Conservation (phyloP, 2,797 vertebrate genomes). For the Sebastes matsubarae region DNA sequence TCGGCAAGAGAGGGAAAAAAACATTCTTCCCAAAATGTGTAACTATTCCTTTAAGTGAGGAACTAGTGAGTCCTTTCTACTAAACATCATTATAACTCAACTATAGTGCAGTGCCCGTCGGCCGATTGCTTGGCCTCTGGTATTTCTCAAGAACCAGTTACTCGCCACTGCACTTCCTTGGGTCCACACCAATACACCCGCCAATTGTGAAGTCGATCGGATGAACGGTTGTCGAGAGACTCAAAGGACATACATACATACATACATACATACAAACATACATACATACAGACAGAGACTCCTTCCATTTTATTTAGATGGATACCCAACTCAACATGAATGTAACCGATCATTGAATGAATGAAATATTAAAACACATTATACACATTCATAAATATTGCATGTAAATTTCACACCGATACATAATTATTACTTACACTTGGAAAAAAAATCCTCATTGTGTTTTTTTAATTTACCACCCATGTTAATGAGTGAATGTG, state of each 20-base stretch:
- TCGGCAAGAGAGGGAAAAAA: too few relatives aligned
- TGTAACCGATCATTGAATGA: background rate
- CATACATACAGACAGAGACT: too few relatives aligned
- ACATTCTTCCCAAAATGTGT: too few relatives aligned
- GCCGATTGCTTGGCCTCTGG: too few relatives aligned
- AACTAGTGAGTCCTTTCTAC: background rate
- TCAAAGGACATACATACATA: background rate
- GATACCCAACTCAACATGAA: background rate
- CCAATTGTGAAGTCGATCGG: background rate
- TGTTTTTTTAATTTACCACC: conserved; percentile 40
- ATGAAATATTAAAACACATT: conserved; percentile 6
- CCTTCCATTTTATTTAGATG: too few relatives aligned
- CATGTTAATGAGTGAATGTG: conserved; percentile 36
- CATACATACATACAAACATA: too few relatives aligned
- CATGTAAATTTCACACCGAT: background rate
- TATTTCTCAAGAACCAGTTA: background rate
- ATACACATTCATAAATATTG: conserved; percentile 6
- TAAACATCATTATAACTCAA: background rate
- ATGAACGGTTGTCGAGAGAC: background rate
- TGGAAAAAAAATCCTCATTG: background rate
- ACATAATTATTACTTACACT: background rate
- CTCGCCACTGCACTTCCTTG: background rate
- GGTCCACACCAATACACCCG: background rate
- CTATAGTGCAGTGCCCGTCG: too few relatives aligned
- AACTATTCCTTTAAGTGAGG: background rate